These are phyloP conservation scores for Cryptus viduatorius DNA, from an alignment of 2,888 invertebrate genomes.

Conservation along the genomic window DNA sequence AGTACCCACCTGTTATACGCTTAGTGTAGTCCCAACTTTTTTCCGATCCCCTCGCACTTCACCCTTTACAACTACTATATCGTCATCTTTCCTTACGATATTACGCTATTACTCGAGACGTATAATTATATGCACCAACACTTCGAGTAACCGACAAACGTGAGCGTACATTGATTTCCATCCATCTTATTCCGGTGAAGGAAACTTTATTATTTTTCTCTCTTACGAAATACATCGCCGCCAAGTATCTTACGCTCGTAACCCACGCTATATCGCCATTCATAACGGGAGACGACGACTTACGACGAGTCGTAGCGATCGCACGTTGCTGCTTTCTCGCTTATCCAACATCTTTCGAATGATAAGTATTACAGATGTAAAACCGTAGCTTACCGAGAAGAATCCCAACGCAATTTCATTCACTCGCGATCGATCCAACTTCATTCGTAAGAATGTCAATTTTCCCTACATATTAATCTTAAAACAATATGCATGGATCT, in stretches of 20 bases:
- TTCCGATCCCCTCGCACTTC: conserved; percentile 5
- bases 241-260: conserved; percentile 14
- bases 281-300: conserved; percentile 67
- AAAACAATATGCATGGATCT: too few species aligned
- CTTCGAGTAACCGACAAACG: conserved; percentile 5
- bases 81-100: not conserved
- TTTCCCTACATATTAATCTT: not conserved
- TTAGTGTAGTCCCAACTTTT: conserved; percentile 12
- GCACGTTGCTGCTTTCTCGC: conserved; percentile 50
- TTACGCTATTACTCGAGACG: not conserved
- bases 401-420: conserved; percentile 57
- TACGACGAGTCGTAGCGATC: conserved; percentile 52
- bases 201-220: conserved; percentile 35
- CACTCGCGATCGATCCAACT: conserved; percentile 45
- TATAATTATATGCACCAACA: not conserved
- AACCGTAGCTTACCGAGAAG: conserved; percentile 33
- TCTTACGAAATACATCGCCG: conserved; percentile 45
- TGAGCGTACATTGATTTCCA: conserved; percentile 57
- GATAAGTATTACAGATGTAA: conserved; percentile 52
- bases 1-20: conserved; percentile 28
- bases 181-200: conserved; percentile 44
- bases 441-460: conserved; percentile 24
- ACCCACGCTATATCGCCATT: conserved; percentile 65
- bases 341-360: conserved; percentile 59
- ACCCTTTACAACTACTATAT: conserved; percentile 2